Conservation (phyloP, 2,113 vertebrate genomes). For the Zosterops japonicus region DNA sequence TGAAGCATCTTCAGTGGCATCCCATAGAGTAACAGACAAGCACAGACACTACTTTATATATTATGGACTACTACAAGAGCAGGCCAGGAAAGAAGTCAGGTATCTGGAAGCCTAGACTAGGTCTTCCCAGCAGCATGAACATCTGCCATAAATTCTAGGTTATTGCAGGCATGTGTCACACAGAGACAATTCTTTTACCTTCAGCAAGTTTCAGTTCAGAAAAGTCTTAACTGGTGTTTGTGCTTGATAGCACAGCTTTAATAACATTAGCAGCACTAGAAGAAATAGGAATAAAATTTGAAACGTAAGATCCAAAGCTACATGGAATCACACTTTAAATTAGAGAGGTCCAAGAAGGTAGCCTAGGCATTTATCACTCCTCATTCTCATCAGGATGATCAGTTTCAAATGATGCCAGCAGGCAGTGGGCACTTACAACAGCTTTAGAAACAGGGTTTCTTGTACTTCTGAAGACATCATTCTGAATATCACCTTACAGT, state of each 20-base stretch:
- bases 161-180: neutral
- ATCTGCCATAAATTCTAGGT: neutral
- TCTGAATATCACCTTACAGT: neutral
- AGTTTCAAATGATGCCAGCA: neutral
- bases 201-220: neutral
- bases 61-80: neutral
- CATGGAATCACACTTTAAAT: neutral
- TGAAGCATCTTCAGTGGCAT: neutral
- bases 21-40: neutral
- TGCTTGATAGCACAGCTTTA: neutral
- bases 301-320: neutral
- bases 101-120: neutral
- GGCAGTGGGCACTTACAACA: neutral
- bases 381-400: neutral
- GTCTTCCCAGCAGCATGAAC: neutral
- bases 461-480: neutral
- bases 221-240: neutral
- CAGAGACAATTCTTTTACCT: neutral
- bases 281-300: neutral
- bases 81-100: neutral
- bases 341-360: neutral
- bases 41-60: neutral
- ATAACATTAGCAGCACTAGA: neutral
- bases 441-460: neutral
- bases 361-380: neutral